phyloP scores from a whole-genome alignment of 2,797 vertebrate species.

The Myiothlypis coronata region DNA sequence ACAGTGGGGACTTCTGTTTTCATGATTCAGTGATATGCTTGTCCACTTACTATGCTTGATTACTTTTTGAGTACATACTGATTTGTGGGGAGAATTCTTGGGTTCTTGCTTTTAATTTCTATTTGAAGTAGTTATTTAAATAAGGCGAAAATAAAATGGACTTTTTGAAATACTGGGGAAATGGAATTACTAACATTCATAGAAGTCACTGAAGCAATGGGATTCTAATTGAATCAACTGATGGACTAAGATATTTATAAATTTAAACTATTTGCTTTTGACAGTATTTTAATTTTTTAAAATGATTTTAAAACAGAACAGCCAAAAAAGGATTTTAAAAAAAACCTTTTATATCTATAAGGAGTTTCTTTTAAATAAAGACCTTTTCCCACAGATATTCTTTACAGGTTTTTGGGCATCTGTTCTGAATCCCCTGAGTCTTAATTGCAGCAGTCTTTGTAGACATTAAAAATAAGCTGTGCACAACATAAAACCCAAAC shows the following conservation, averaged over 20 bases:
- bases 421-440: background rate
- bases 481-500: background rate
- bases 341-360: background rate
- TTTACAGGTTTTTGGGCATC: background rate
- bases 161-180: background rate
- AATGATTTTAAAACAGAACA: background rate
- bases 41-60: background rate
- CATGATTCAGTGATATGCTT: background rate
- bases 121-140: background rate
- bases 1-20: background rate
- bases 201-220: background rate
- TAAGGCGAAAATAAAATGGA: background rate
- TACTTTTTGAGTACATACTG: background rate
- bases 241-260: background rate
- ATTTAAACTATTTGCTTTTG: background rate
- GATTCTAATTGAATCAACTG: background rate
- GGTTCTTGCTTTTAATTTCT: background rate
- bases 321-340: rapidly evolving
- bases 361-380: background rate
- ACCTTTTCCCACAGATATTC: background rate
- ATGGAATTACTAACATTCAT: background rate
- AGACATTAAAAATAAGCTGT: background rate
- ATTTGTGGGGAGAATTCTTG: background rate
- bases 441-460: background rate
- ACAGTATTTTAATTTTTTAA: background rate